Conservation (phyloP, 1,140 invertebrate species). For the Bombyx mori region DNA sequence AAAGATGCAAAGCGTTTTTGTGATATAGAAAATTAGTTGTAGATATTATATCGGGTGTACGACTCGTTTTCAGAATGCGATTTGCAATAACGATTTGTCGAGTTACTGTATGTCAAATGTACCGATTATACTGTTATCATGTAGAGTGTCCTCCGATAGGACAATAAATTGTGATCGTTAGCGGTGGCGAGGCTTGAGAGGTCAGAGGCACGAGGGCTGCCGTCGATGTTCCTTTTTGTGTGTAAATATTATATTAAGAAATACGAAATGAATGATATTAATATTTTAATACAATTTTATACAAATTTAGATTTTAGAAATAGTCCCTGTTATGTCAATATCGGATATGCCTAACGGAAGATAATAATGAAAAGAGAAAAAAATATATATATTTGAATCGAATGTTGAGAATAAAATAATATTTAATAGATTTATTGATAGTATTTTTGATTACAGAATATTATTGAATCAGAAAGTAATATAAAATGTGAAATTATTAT, state of each 20-base stretch:
- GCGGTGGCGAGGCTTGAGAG: conserved; percentile 4
- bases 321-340: conserved; percentile 19
- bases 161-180: conserved; percentile 36
- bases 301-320: conserved; percentile 34
- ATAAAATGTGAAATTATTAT: neutral
- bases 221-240: conserved; percentile 14
- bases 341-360: too few species aligned
- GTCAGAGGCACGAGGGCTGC: conserved; percentile 1
- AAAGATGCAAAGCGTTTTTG: conserved; percentile 56
- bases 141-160: conserved; percentile 42
- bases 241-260: conserved; percentile 48
- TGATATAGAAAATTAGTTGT: conserved; percentile 63
- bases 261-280: conserved; percentile 59
- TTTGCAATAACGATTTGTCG: conserved; percentile 49
- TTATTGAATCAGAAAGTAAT: too few species aligned
- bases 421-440: neutral
- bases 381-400: too few species aligned
- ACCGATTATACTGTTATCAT: conserved; percentile 32
- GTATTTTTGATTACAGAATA: too few species aligned
- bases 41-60: conserved; percentile 44
- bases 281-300: conserved; percentile 63
- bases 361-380: too few species aligned
- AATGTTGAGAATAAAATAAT: too few species aligned
- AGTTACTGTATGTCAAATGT: conserved; percentile 24
- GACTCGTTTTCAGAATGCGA: conserved; percentile 57